Base-by-base conservation (phyloP, 2,113 vertebrate species). In the Pelodiscus sinensis region DNA sequence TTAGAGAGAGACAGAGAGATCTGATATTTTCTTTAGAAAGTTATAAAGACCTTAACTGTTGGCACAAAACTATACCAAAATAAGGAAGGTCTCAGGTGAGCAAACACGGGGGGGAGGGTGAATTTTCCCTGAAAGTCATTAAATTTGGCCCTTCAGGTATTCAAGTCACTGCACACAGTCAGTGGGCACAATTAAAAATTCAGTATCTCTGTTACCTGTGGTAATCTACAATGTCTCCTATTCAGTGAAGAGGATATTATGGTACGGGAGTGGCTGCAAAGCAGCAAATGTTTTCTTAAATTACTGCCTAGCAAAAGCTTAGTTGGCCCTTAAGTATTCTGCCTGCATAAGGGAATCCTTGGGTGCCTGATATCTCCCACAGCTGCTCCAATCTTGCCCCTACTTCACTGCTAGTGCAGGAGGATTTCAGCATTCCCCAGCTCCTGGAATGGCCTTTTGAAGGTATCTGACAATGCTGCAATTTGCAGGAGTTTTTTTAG, bases 61-160 rank as follows among this genome's bases (percentile, higher is more conserved):
- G 0, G 0, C 65, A 91, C 3, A 6, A 95, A 94, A 88, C 80
- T 27, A 89, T 94, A 93, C 50, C 38, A 85, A 91, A 92, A 96
- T 60, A 91, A 27, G 56, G 80, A 87, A 14, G 52, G 89, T 85
- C 91, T 95, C 19, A 5, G 52, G 94, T 96, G 91, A 94, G 56
- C 50, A 54, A 85, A 90, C 91, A 95, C 84, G 92, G 92, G 96
- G 95, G 84, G 50, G 44, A 44, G 44, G 86, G 52, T 95, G 95
- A 95, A 91, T 86, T 91, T 84, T 93, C 90, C 84, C 71, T 84
- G 90, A 54, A 71, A 71, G 35, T 86, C 80, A 71, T 71, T 35
- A 95, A 95, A 95, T 91, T 86, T 90, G 84, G 93, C 88, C 84
- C 77, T 79, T 92, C 56, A 62, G 54, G 35, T 86, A 71, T 93